phyloP scores from a whole-genome alignment of 2,113 vertebrate species.

The Thamnophis sirtalis region DNA sequence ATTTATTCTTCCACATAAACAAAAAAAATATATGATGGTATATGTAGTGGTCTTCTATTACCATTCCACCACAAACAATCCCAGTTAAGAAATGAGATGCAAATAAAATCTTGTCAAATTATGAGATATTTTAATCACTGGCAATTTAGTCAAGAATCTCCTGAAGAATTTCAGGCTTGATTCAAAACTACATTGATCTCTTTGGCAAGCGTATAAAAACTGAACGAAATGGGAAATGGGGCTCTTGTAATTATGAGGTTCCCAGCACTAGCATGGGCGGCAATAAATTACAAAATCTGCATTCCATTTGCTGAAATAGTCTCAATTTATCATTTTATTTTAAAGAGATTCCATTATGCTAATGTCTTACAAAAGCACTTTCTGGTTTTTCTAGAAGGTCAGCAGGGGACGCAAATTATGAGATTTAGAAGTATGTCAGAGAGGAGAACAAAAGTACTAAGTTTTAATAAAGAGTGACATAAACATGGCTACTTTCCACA shows the following conservation, averaged over 20 bases:
- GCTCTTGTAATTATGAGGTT: constrained; percentile 67
- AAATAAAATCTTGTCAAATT: constrained; percentile 49
- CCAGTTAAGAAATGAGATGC: constrained; percentile 43
- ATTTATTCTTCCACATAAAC: not conserved
- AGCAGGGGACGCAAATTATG: constrained; percentile 62
- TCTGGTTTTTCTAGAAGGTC: constrained; percentile 65
- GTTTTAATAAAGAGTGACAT: constrained; percentile 58
- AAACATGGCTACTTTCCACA: constrained; percentile 49
- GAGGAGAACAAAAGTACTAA: constrained; percentile 40
- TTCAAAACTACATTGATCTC: constrained; percentile 47
- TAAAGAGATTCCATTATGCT: constrained; percentile 82
- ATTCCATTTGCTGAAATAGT: constrained; percentile 73
- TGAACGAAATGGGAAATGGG: constrained; percentile 28
- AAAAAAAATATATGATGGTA: constrained; percentile 22
- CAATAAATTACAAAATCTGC: constrained; percentile 73
- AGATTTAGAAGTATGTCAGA: constrained; percentile 46
- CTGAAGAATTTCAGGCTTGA: constrained; percentile 43
- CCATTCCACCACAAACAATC: not conserved
- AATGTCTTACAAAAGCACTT: constrained; percentile 72
- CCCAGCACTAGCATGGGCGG: constrained; percentile 45
- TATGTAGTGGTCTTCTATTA: not conserved
- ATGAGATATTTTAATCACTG: constrained; percentile 38
- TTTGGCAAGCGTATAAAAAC: constrained; percentile 30
- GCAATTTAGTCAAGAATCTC: constrained; percentile 60
- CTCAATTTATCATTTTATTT: constrained; percentile 76